Evolutionary conservation across 2,113 vertebrate species (phyloP).

Genomic region (Anser cygnoides): DNA sequence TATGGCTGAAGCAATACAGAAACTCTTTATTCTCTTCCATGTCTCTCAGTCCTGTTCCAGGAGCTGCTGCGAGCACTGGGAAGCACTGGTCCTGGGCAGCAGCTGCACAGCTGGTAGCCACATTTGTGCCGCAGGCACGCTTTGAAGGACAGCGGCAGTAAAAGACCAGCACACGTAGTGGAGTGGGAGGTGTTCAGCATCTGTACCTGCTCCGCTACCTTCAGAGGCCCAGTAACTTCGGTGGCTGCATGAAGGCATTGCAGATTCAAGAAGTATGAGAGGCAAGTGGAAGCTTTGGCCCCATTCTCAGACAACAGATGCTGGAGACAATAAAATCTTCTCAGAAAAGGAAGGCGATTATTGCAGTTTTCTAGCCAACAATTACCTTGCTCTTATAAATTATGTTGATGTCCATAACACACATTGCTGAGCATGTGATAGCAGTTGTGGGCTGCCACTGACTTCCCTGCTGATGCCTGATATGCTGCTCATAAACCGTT

Average conservation of each 20-base stretch:
- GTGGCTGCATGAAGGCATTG: neutral
- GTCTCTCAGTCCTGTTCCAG: neutral
- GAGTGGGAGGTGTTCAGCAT: conserved; percentile 22
- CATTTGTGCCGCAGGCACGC: conserved; percentile 40
- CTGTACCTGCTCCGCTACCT: conserved; percentile 39
- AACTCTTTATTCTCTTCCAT: neutral
- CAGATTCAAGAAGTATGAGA: conserved; percentile 12
- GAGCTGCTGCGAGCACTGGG: neutral
- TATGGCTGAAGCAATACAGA: neutral
- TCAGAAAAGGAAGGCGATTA: conserved; percentile 44
- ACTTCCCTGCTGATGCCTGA: conserved; percentile 9
- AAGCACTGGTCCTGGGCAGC: conserved; percentile 26
- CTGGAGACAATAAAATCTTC: conserved; percentile 58
- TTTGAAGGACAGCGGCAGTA: conserved; percentile 45
- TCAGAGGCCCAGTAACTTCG: neutral
- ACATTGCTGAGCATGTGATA: conserved; percentile 37
- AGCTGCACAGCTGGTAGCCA: conserved; percentile 67
- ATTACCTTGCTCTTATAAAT: conserved; percentile 61
- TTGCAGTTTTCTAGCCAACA: conserved; percentile 54
- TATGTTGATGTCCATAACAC: conserved; percentile 33
- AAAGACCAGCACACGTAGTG: conserved; percentile 8
- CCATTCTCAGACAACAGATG: conserved; percentile 49
- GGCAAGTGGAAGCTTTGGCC: conserved; percentile 45
- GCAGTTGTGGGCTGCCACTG: neutral
- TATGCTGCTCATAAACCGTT: neutral